Evolutionary conservation across 2,113 vertebrate species (phyloP).

Genomic region (Pterophyllum scalare): DNA sequence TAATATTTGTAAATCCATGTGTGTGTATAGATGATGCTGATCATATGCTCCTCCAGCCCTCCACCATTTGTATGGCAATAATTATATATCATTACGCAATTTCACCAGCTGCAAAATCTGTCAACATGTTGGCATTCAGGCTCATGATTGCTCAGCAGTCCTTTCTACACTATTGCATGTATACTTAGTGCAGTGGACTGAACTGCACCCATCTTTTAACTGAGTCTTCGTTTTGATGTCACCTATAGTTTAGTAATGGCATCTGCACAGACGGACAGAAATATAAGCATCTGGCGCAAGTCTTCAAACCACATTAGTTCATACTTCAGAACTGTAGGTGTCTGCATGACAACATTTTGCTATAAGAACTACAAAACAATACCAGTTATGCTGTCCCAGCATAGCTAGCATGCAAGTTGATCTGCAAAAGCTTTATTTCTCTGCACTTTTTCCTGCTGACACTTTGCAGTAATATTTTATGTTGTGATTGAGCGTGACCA

Average conservation of each 20-base stretch:
- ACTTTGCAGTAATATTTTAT: slow-evolving; percentile 68
- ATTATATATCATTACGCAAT: not conserved
- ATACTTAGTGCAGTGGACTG: not conserved
- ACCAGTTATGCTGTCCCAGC: not conserved
- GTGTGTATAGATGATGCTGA: not conserved
- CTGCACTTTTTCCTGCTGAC: not conserved
- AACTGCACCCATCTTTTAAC: not conserved
- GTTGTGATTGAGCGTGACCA: slow-evolving; percentile 69
- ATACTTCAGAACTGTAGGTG: not conserved
- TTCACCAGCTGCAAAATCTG: not conserved
- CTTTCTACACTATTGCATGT: rapidly evolving
- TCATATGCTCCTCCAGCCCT: not conserved
- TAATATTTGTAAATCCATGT: not conserved
- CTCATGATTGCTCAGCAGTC: not conserved
- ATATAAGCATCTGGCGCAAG: not conserved
- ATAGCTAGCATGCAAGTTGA: slow-evolving; percentile 34
- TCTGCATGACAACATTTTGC: not conserved
- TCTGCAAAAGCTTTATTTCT: slow-evolving; percentile 16
- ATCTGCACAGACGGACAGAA: not conserved
- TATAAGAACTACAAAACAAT: not conserved
- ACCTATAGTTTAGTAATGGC: not conserved
- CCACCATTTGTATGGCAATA: not conserved
- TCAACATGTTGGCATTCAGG: not conserved
- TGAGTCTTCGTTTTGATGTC: not conserved
- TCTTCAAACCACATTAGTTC: not conserved